Evolutionary conservation across 2,888 invertebrate species (phyloP).

Genomic region (Andrena flavipes): DNA sequence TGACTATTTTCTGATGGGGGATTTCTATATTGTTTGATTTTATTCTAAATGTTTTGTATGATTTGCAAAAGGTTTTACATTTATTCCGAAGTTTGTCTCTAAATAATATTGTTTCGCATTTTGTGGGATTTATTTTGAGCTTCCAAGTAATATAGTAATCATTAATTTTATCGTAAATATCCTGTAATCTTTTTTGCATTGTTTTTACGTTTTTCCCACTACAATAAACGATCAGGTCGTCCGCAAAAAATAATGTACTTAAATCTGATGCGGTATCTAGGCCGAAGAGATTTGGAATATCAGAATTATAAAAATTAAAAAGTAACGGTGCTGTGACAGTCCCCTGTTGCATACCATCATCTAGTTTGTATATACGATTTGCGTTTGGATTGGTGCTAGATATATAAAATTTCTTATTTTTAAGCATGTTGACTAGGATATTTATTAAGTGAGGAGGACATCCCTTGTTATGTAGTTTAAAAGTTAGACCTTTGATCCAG

Average conservation of each 20-base stretch:
- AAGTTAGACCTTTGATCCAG: no score
- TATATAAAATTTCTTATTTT: background rate
- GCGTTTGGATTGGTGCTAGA: rapidly evolving
- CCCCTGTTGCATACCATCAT: background rate
- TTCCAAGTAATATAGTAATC: background rate
- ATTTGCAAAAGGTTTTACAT: background rate
- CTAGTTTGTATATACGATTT: rapidly evolving
- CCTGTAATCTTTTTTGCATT: background rate
- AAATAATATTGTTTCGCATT: background rate
- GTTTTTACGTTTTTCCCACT: no score
- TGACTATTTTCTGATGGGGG: no score
- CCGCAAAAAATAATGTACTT: background rate
- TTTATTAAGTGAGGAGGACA: background rate
- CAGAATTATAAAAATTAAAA: background rate
- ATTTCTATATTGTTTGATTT: no score
- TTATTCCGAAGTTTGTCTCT: background rate
- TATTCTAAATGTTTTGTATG: no score
- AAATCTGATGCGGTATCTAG: background rate
- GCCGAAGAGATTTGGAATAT: background rate
- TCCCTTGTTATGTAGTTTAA: background rate
- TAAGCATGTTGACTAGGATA: background rate
- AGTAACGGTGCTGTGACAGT: background rate
- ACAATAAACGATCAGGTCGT: no score
- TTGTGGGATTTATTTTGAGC: background rate
- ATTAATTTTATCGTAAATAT: background rate